A percentile compares a stretch with the other conserved stretches of the same genome.
phyloP scores from a whole-genome alignment of 23 tunicate species.

The Oikopleura dioica region DNA sequence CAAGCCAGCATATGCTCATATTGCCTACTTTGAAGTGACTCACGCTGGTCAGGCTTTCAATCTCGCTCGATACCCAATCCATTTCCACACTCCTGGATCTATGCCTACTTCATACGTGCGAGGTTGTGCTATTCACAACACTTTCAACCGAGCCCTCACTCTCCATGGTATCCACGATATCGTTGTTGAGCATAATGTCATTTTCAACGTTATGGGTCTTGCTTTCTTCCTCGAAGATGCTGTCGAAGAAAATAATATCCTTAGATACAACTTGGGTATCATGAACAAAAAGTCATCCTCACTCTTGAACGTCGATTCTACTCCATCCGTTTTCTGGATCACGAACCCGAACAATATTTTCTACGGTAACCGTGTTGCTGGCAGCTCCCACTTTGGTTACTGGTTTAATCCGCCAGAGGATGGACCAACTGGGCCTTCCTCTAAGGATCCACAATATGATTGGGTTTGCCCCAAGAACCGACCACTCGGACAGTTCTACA shows the following conservation, averaged over 20 bases:
- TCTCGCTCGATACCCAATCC: conserved; percentile 73
- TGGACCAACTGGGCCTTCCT: conserved; percentile 2
- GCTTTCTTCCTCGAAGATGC: conserved; percentile 95
- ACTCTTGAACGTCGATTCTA: conserved; percentile 18
- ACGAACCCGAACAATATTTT: conserved; percentile 71
- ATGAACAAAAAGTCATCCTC: conserved; percentile 76
- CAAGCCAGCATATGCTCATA: conserved; percentile 23
- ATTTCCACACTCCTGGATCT: conserved; percentile 74
- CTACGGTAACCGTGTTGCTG: conserved; percentile 73
- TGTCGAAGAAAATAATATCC: conserved; percentile 45
- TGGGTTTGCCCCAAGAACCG: conserved; percentile 33
- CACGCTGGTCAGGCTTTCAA: conserved; percentile 87
- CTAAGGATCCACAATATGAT: conserved; percentile 8
- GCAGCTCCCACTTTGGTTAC: conserved; percentile 82
- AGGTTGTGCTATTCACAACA: conserved; percentile 52
- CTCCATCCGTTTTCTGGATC: conserved; percentile 74
- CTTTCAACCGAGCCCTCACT: conserved; percentile 26
- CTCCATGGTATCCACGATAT: conserved; percentile 40
- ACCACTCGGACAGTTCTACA: conserved; percentile 34
- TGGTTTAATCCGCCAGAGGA: conserved; percentile 27
- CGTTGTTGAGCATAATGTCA: conserved; percentile 51
- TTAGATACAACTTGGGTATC: conserved; percentile 62
- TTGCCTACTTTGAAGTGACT: conserved; percentile 44
- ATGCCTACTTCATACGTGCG: conserved; percentile 34
- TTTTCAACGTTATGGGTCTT: conserved; percentile 70